These are phyloP conservation scores for Callaeas wilsoni DNA, from an alignment of 2,113 vertebrate genomes.

Conservation along the genomic window DNA sequence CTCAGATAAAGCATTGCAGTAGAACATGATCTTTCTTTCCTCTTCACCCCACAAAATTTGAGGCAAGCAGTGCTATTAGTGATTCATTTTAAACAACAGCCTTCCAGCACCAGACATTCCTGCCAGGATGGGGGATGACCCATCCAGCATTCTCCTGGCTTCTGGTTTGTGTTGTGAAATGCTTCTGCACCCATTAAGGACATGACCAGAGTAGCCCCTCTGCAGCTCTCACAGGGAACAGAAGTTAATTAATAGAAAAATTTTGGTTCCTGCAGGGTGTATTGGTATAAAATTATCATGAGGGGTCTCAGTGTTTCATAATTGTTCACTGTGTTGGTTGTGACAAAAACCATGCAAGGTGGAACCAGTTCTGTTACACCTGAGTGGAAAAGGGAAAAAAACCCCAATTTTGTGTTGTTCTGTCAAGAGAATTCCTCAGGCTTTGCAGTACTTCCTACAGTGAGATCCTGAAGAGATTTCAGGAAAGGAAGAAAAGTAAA, in stretches of 20 bases:
- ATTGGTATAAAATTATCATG: background rate
- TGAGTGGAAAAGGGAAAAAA: background rate
- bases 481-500: background rate
- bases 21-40: background rate
- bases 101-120: background rate
- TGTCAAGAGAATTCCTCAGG: background rate
- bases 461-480: background rate
- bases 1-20: background rate
- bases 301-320: background rate
- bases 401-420: background rate
- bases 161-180: background rate
- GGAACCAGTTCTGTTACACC: background rate
- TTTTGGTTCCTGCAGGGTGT: background rate
- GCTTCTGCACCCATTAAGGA: background rate
- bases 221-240: background rate
- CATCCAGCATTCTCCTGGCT: background rate
- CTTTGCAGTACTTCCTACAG: background rate
- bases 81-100: background rate
- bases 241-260: background rate
- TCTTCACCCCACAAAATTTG: background rate
- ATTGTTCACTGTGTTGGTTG: background rate
- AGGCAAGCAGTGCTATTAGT: background rate
- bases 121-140: background rate
- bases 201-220: background rate
- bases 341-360: background rate